Percentiles rank a stretch among this genome's conserved stretches.
Evolutionary conservation across 2,113 vertebrate species (phyloP).

Genomic region (Odocoileus hemionus): DNA sequence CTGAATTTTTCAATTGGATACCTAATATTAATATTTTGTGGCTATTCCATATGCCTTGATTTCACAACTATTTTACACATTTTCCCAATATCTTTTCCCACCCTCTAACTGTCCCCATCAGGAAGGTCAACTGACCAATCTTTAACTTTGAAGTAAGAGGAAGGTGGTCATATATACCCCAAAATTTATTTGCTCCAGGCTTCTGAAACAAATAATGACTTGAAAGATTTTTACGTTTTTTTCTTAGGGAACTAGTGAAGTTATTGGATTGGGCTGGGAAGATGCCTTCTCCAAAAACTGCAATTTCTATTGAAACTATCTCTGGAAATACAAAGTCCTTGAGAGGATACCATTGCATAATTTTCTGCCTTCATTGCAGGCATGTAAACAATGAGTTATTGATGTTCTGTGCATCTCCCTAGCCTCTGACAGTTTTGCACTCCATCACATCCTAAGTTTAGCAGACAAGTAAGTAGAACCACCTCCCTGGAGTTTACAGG

Average conservation of each 20-base stretch:
- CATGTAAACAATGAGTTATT: background rate
- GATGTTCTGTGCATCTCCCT: background rate
- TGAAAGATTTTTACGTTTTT: background rate
- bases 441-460: background rate
- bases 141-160: background rate
- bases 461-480: background rate
- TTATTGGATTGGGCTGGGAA: background rate
- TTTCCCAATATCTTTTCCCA: background rate
- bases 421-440: background rate
- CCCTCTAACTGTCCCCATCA: background rate
- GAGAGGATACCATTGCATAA: background rate
- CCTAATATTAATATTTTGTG: background rate
- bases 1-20: background rate
- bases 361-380: background rate
- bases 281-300: slow-evolving; percentile 1
- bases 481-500: background rate
- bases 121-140: background rate
- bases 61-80: background rate
- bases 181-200: slow-evolving; percentile 5
- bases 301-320: background rate
- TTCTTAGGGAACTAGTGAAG: slow-evolving; percentile 12
- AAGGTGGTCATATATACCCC: background rate
- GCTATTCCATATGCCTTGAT: background rate
- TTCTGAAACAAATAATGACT: slow-evolving; percentile 36
- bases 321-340: slow-evolving; percentile 37